Conservation (phyloP, 2,888 invertebrate species). For the Caenorhabditis sulstoni region DNA sequence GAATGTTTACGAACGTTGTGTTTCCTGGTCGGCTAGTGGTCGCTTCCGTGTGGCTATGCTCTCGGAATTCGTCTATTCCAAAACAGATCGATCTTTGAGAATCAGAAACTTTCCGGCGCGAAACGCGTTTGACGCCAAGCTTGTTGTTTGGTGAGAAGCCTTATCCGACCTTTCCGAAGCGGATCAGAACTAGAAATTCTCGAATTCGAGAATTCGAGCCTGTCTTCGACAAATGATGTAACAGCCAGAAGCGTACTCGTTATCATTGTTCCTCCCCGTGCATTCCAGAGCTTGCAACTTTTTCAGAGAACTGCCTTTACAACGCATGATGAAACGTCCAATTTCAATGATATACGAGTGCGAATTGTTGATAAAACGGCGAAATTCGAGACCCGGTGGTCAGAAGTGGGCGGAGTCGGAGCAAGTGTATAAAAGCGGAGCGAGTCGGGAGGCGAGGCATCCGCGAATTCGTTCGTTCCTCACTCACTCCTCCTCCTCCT, state of each 20-base stretch:
- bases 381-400: constrained; percentile 30
- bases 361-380: constrained; percentile 16
- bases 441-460: background rate
- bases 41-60: constrained; percentile 4
- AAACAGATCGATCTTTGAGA: constrained; percentile 35
- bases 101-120: constrained; percentile 14
- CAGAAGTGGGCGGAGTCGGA: constrained; percentile 25
- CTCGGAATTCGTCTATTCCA: background rate
- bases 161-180: constrained; percentile 30
- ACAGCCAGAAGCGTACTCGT: constrained; percentile 6
- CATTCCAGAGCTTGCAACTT: constrained; percentile 16
- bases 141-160: constrained; percentile 43
- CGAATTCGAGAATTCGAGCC: background rate
- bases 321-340: constrained; percentile 47
- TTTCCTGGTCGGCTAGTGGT: constrained; percentile 23
- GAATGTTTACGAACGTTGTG: constrained; percentile 11
- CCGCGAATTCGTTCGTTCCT: constrained; percentile 19
- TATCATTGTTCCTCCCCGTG: constrained; percentile 15
- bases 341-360: constrained; percentile 46
- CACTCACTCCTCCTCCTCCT: too few relatives aligned
- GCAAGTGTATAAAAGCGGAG: constrained; percentile 25
- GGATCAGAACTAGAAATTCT: background rate
- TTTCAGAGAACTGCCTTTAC: constrained; percentile 36
- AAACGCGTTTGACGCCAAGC: constrained; percentile 25
- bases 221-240: constrained; percentile 20